Evolutionary conservation across 2,888 invertebrate genomes (phyloP).

Genomic region (Drosophila kanekoi): DNA sequence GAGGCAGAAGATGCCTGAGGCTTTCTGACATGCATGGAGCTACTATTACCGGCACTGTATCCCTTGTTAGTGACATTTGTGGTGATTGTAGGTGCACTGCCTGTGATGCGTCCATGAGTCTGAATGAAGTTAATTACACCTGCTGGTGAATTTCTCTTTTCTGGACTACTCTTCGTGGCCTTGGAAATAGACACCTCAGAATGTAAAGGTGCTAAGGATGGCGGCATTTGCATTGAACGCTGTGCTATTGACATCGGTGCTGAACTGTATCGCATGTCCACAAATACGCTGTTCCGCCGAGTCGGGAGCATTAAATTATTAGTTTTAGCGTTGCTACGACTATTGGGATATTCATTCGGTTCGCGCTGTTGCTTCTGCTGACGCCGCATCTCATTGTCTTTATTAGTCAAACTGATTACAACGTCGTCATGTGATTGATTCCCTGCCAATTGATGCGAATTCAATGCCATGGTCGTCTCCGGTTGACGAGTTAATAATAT

Average conservation of each 20-base stretch:
- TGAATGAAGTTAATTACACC: slow-evolving; percentile 79
- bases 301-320: slow-evolving; percentile 28
- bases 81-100: slow-evolving; percentile 55
- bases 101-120: slow-evolving; percentile 71
- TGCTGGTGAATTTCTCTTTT: slow-evolving; percentile 60
- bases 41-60: slow-evolving; percentile 37
- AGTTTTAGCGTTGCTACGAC: slow-evolving; percentile 20
- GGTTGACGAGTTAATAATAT: slow-evolving; percentile 48
- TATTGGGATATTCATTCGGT: slow-evolving; percentile 13
- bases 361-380: slow-evolving; percentile 23
- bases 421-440: slow-evolving; percentile 24
- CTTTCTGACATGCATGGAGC: slow-evolving; percentile 20
- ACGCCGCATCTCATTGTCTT: slow-evolving; percentile 21
- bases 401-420: slow-evolving; percentile 34
- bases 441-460: slow-evolving; percentile 7
- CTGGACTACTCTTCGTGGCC: slow-evolving; percentile 27
- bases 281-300: slow-evolving; percentile 65
- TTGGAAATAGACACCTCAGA: slow-evolving; percentile 41
- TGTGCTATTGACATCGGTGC: slow-evolving; percentile 70
- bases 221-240: slow-evolving; percentile 55
- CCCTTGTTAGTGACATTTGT: slow-evolving; percentile 17
- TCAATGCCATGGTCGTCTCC: slow-evolving; percentile 44
- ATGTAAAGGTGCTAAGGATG: slow-evolving; percentile 45
- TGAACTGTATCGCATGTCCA: slow-evolving; percentile 61
- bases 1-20: neutral